Base-by-base conservation (phyloP, 2,888 invertebrate genomes). In the Parnassius apollo region DNA sequence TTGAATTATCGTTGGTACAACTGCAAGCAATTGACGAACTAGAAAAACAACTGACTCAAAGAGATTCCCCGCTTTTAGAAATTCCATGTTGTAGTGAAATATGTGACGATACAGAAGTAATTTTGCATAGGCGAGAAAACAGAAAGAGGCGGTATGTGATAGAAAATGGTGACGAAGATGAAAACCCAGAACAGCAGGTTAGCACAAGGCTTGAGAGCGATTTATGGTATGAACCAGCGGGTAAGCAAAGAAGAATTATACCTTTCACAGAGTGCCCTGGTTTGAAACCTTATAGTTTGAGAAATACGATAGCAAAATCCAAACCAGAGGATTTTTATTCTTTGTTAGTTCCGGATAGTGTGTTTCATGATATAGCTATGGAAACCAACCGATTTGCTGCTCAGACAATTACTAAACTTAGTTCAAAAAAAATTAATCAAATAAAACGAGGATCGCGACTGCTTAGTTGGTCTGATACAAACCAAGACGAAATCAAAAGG, bases 161-260 rank as follows among this genome's bases (percentile, higher is more conserved):
- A 11, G 46, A 46, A 9, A 46, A n/a, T 46, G 46, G 12, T 3
- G 46, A 46, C 12, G 46, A 46, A 46, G 46, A 46, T 46, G 46
- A 46, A 12, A 11, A 46, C 12, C 10, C 46, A 11, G 46, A 12
- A 46, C 46, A 46, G 46, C 46, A 46, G 46, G 46, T 46, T 46
- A 44, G 44, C 44, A 46, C 46, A 12, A 46, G 67, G 56, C 55
- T 59, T 48, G 60, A 60, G 60, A 60, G 51, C 46, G 64, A 64
- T 64, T 64, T 64, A 57, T 68, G 69, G 67, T 59, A 51, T 61
- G 66, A 70, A 67, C 70, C 71, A 64, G 62, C 65, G 63, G 71
- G 71, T 71, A 69, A 71, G 62, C 71, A 71, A 66, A 64, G 65
- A 66, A 68, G 57, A 65, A 66, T 71, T 65, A 68, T 71, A 64